Base-by-base conservation (phyloP, 2,888 invertebrate genomes). In the Belgica antarctica region DNA sequence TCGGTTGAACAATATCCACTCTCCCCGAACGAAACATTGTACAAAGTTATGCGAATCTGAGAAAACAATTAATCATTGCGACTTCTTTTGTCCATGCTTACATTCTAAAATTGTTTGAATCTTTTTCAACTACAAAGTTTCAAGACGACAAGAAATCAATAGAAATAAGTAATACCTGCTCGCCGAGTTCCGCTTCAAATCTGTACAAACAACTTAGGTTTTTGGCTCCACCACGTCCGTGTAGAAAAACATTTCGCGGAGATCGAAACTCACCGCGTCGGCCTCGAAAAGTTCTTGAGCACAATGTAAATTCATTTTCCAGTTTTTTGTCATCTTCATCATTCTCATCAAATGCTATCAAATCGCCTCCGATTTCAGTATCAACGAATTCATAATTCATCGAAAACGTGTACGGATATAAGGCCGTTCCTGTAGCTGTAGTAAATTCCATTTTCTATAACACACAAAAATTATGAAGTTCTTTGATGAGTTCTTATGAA, bases 321-420 rank as follows among this genome's bases (percentile, higher is more conserved):
- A 80, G 79, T 28, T 78, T 79, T 8, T 84, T 82, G 71, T 78
- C 77, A 46, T 80, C 80, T 46, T 79, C 80, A 12, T 61, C 31
- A 10, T 34, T 61, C 12, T 74, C 78, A 34, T 79, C 80, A 12
- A 76, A 76, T 1, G 83, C 80, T 84, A 88, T 85, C 7, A 83
- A 80, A 71, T 85, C 86, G 12, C 91, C 91, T 28, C 88, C 89
- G 72, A 90, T 83, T 46, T 88, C 82, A 1, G 92, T 92, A 76
- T 92, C 91, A 22, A 92, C 86, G 77, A 92, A 92, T 79, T 92
- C 92, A 78, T 92, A 92, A 75, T 89, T 88, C 62, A 89, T 77
- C 68, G 85, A 82, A 77, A 90, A 90, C 7, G 85, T 83, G 1
- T 89, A 86, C 2, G 90, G 92, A 75, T 91, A 90, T 12, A 92